Evolutionary conservation across 2,888 invertebrate species (phyloP).

Genomic region (Idaea straminata): DNA sequence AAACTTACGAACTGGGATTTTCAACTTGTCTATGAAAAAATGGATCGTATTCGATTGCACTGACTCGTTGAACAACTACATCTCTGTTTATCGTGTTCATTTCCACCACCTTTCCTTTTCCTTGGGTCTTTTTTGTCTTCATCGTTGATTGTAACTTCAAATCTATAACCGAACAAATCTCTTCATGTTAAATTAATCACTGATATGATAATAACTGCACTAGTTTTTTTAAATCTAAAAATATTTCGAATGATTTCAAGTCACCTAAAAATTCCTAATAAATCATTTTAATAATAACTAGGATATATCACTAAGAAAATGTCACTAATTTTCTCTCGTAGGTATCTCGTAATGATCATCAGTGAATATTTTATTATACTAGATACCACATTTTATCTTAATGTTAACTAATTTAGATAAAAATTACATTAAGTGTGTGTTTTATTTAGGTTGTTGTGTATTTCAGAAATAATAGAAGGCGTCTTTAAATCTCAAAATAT

Average conservation of each 20-base stretch:
- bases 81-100: background rate
- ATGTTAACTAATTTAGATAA: constrained; percentile 19
- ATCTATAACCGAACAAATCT: background rate
- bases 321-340: background rate
- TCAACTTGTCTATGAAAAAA: constrained; percentile 61
- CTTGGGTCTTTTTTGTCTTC: background rate
- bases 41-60: constrained; percentile 49
- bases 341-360: background rate
- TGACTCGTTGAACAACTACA: background rate
- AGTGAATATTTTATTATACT: background rate
- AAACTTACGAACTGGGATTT: constrained; percentile 68
- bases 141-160: background rate
- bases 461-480: background rate
- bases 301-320: background rate
- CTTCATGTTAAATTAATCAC: background rate
- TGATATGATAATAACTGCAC: background rate
- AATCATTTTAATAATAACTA: background rate
- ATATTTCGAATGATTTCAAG: too few species aligned
- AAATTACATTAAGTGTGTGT: background rate
- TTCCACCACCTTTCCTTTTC: background rate
- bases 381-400: constrained; percentile 15
- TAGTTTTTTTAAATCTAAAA: too few species aligned
- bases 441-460: too few species aligned
- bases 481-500: background rate
- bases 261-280: too few species aligned